phyloP scores from a whole-genome alignment of 2,888 invertebrate species.

The Drosophila villosipedis region DNA sequence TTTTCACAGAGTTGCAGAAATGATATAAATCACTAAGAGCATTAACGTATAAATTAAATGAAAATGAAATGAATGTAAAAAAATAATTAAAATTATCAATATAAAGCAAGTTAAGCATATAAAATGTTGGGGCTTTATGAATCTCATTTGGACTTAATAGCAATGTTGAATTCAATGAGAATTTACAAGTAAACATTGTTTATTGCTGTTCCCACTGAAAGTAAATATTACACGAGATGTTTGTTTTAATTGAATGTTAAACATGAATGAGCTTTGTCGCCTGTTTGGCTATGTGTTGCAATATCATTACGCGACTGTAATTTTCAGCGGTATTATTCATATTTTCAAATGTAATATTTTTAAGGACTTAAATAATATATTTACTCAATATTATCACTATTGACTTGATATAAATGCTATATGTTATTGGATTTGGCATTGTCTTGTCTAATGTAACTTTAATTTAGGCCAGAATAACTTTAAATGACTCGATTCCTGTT shows the following conservation, averaged over 20 bases:
- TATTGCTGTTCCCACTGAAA: not conserved
- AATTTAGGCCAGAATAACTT: not conserved
- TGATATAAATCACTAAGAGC: not conserved
- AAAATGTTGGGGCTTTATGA: not conserved
- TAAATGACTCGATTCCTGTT: not conserved
- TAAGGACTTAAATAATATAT: not conserved
- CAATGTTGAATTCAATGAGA: not conserved
- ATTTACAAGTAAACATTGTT: not conserved
- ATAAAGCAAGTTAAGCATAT: not conserved
- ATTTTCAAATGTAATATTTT: not conserved
- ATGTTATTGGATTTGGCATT: not conserved
- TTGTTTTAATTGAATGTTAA: slow-evolving; percentile 1
- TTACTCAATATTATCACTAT: not conserved
- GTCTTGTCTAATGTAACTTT: not conserved
- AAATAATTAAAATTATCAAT: not conserved
- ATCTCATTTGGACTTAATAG: not conserved
- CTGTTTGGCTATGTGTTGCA: not conserved
- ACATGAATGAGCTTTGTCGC: not conserved
- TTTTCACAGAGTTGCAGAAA: not conserved
- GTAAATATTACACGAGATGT: not conserved
- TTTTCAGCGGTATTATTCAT: not conserved
- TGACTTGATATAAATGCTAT: not conserved
- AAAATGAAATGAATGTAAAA: not conserved
- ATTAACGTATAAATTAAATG: not conserved
- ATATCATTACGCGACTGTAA: not conserved